Conservation (phyloP, 23 tunicate genomes). For the Botrylloides violaceus region DNA sequence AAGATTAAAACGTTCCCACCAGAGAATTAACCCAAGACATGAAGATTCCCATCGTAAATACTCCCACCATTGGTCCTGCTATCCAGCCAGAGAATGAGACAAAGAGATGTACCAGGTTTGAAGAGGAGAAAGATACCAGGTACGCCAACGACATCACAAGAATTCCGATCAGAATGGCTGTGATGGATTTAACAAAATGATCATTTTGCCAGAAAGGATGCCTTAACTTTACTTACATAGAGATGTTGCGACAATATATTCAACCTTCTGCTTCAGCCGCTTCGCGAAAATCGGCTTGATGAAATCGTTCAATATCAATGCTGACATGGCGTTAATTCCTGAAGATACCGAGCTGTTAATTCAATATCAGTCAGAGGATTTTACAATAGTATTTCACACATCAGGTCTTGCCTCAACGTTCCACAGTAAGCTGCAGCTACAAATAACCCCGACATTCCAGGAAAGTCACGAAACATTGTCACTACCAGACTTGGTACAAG, state of each 20-base stretch:
- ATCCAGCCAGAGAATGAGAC: slow-evolving; percentile 12
- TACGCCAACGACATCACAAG: slow-evolving; percentile 16
- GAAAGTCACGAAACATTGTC: background rate
- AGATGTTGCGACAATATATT: background rate
- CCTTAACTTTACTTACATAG: background rate
- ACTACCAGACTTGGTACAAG: background rate
- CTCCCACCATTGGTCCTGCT: slow-evolving; percentile 16
- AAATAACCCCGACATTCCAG: slow-evolving; percentile 18
- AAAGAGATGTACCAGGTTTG: background rate
- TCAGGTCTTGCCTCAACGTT: background rate
- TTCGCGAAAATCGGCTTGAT: background rate
- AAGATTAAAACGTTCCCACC: background rate
- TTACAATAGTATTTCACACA: background rate
- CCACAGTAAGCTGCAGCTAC: slow-evolving; percentile 20
- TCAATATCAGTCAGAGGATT: background rate
- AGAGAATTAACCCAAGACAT: slow-evolving; percentile 6
- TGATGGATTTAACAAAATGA: background rate
- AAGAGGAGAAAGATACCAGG: background rate
- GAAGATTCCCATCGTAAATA: slow-evolving; percentile 13
- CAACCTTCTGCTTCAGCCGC: background rate
- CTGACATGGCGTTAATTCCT: slow-evolving; percentile 14
- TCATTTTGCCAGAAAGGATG: background rate
- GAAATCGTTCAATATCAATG: background rate
- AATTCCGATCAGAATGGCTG: slow-evolving; percentile 2
- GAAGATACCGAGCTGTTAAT: slow-evolving; percentile 9